phyloP scores from a whole-genome alignment of 2,113 vertebrate genomes.

The Hylia prasina region DNA sequence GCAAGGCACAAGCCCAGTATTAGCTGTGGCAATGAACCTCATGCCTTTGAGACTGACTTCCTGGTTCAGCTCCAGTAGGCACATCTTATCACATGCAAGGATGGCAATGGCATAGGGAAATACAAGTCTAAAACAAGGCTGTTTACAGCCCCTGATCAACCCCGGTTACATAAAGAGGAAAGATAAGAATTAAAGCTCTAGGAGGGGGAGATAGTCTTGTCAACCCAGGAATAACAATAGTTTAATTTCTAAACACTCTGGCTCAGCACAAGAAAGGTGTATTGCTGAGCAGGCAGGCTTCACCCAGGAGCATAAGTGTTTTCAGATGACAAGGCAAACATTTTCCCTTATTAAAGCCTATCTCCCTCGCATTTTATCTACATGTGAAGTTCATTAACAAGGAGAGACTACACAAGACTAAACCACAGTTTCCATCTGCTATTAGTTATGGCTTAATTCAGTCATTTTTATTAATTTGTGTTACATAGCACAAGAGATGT shows the following conservation, averaged over 20 bases:
- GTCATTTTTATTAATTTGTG: background rate
- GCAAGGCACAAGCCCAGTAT: background rate
- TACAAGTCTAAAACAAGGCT: background rate
- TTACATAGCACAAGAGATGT: background rate
- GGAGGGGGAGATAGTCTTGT: background rate
- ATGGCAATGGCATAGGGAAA: background rate
- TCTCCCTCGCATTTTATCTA: background rate
- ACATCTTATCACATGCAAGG: background rate
- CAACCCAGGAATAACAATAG: background rate
- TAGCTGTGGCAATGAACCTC: background rate
- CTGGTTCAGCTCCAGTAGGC: background rate
- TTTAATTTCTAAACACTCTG: background rate
- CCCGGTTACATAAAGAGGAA: background rate
- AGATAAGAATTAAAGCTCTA: background rate
- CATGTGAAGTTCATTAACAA: conserved; percentile 3
- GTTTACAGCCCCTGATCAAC: background rate
- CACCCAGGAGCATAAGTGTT: background rate
- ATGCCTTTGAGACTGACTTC: background rate
- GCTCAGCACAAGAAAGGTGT: background rate
- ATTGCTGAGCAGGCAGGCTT: background rate
- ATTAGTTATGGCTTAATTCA: background rate
- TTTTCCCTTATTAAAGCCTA: background rate
- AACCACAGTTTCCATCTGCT: conserved; percentile 2
- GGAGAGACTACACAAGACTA: background rate
- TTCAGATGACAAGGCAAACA: background rate